Evolutionary conservation across 2,888 invertebrate species (phyloP).

Genomic region (Melanargia galathea): DNA sequence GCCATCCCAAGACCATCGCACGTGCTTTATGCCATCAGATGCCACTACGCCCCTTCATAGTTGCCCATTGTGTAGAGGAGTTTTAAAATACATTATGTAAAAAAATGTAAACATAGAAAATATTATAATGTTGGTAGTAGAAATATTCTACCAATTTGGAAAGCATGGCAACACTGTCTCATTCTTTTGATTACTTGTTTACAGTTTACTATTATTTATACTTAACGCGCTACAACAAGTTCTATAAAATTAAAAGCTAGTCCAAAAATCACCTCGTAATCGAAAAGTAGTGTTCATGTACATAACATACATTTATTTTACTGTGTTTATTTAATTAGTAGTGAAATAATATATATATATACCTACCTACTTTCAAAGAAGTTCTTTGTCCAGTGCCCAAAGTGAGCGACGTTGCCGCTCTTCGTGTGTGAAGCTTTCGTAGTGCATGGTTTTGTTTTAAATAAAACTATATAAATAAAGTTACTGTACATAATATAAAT

Average conservation of each 20-base stretch:
- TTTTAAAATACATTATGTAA: no score
- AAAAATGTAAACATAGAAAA: no score
- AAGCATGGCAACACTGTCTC: conserved; percentile 52
- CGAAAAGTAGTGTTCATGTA: conserved; percentile 28
- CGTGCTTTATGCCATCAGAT: no score
- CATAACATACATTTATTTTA: no score
- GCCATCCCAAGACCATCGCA: no score
- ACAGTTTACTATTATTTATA: no score
- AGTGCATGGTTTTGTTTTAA: conserved; percentile 28
- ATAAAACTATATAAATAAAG: neutral
- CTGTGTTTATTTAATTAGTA: no score
- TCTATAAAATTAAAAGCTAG: conserved; percentile 49
- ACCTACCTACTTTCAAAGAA: no score
- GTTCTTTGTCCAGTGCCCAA: conserved; percentile 37
- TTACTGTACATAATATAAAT: neutral
- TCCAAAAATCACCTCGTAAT: conserved; percentile 57
- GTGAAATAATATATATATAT: no score
- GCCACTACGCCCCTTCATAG: no score
- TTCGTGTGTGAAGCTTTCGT: conserved; percentile 49
- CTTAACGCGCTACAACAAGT: conserved; percentile 31
- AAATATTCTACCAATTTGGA: conserved; percentile 26
- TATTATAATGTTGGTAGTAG: conserved; percentile 46
- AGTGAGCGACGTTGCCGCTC: conserved; percentile 74
- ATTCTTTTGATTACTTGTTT: conserved; percentile 67
- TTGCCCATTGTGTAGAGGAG: no score